Conservation (phyloP, 2,113 vertebrate species). For the Ariopsis seemanni region DNA sequence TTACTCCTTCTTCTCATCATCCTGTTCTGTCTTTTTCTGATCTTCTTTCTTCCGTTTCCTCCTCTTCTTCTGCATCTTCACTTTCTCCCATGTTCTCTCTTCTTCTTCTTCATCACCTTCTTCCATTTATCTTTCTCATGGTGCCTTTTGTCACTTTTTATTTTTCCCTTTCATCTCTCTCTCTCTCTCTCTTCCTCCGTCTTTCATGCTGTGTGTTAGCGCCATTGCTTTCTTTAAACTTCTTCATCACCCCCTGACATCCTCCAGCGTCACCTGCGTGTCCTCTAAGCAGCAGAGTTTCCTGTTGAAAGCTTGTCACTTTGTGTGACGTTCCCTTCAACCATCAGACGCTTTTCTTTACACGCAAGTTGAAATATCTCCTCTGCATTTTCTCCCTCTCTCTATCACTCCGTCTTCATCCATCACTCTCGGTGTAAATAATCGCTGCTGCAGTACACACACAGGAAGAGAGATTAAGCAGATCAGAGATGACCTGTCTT, state of each 20-base stretch:
- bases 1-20: not conserved
- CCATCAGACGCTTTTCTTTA: not conserved
- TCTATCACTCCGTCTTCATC: slow-evolving; percentile 2
- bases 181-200: not conserved
- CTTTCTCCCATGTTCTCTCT: not conserved
- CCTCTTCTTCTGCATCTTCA: not conserved
- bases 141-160: not conserved
- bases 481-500: slow-evolving; percentile 34
- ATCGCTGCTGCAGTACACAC: slow-evolving; percentile 12
- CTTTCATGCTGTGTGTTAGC: not conserved
- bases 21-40: not conserved
- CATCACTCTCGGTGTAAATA: slow-evolving; percentile 16
- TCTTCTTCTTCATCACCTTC: not conserved
- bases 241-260: not conserved
- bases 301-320: slow-evolving; percentile 27
- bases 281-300: not conserved
- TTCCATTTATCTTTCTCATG: no score
- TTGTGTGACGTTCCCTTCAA: slow-evolving; percentile 10
- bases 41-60: not conserved
- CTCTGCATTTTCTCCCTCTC: not conserved
- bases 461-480: slow-evolving; percentile 25
- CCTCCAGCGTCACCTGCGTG: not conserved
- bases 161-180: not conserved
- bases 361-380: not conserved
- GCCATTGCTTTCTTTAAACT: not conserved